Conservation (phyloP, 2,113 vertebrate genomes). For the Oreochromis niloticus region DNA sequence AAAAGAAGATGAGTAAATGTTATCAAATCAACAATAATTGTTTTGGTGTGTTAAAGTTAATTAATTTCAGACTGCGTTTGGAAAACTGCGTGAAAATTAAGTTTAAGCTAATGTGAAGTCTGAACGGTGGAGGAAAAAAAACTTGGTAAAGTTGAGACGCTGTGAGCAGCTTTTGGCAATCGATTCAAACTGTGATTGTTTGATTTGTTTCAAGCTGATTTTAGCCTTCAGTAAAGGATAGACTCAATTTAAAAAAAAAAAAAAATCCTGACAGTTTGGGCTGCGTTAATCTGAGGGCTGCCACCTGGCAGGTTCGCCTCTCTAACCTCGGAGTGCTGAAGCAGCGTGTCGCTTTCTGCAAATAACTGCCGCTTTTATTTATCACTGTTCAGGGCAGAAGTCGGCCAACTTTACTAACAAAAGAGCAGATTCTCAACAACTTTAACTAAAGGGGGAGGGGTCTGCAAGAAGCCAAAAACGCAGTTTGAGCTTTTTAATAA, state of each 20-base stretch:
- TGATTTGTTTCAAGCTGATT: background rate
- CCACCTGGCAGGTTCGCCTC: background rate
- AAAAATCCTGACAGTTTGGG: background rate
- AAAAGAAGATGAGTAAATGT: background rate
- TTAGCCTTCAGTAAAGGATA: background rate
- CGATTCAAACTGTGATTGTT: background rate
- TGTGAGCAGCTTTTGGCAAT: background rate
- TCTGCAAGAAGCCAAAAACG: background rate
- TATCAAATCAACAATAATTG: background rate
- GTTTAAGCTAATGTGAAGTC: background rate
- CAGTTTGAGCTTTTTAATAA: background rate
- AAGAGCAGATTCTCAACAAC: background rate
- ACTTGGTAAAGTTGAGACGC: background rate
- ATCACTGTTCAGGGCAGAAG: background rate
- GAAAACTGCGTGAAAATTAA: background rate
- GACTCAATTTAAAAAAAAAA: background rate
- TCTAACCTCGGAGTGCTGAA: background rate
- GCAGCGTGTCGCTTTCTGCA: background rate
- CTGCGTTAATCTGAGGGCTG: background rate
- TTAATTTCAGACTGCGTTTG: background rate
- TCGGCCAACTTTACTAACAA: background rate
- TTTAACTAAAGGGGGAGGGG: background rate
- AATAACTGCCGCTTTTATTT: background rate
- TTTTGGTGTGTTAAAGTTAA: background rate
- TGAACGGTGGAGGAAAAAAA: background rate